A percentile compares a stretch with the other conserved stretches of the same genome.
Conservation (phyloP, 2,888 invertebrate genomes). For the Phalera bucephala region DNA sequence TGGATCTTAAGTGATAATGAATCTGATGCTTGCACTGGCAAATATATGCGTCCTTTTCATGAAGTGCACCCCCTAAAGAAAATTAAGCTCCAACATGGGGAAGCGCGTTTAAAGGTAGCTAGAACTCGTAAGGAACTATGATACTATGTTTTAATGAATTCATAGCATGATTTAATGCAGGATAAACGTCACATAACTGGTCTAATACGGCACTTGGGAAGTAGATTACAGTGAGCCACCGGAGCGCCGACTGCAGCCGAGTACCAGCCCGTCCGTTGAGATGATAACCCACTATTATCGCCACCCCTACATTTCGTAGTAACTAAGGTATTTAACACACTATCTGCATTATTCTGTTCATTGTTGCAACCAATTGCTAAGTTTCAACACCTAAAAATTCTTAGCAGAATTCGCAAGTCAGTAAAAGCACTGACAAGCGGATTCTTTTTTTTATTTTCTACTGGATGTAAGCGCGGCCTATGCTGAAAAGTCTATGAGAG, state of each 20-base stretch:
- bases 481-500: too few species aligned
- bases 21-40: too few species aligned
- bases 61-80: too few species aligned
- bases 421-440: too few species aligned
- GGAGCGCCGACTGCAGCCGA: conserved; percentile 17
- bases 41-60: too few species aligned
- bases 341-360: background rate
- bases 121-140: too few species aligned
- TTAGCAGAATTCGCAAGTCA: too few species aligned
- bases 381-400: too few species aligned
- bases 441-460: background rate
- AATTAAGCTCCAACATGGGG: too few species aligned
- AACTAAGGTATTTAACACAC: conserved; percentile 1
- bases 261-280: conserved; percentile 7
- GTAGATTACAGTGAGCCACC: conserved; percentile 18
- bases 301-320: conserved; percentile 8
- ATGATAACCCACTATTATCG: conserved; percentile 22
- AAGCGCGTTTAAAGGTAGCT: too few species aligned
- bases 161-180: conserved; percentile 4
- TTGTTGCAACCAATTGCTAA: background rate
- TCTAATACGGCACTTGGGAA: conserved; percentile 13
- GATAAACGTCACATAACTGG: conserved; percentile 15
- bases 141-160: background rate
- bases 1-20: too few species aligned
- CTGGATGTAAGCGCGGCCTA: too few species aligned